Conservation (phyloP, 2,113 vertebrate species). For the Eudorcas thomsonii region DNA sequence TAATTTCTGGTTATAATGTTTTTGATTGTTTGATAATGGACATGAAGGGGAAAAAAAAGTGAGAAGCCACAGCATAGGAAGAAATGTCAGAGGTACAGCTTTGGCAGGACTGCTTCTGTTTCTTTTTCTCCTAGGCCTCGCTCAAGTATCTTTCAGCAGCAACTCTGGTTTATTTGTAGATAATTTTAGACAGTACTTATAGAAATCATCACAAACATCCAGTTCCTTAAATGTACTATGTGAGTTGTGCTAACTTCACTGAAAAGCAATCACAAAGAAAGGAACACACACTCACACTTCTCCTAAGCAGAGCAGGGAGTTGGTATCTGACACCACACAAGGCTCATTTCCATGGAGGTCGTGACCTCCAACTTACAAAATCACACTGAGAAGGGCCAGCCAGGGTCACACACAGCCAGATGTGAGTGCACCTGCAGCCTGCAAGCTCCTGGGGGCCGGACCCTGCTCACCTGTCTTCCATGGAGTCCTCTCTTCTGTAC, state of each 20-base stretch:
- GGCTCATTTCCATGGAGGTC: no score
- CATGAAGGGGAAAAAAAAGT: not conserved
- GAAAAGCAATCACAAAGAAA: not conserved
- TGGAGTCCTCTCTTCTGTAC: conserved; percentile 93
- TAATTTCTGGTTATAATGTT: not conserved
- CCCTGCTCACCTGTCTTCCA: conserved; percentile 91
- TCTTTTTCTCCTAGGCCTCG: not conserved
- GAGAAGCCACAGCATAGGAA: not conserved
- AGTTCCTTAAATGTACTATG: not conserved
- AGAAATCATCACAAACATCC: not conserved
- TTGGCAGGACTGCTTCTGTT: not conserved
- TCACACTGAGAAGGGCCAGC: no score
- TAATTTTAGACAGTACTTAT: not conserved
- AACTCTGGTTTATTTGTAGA: not conserved
- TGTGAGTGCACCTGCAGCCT: accelerated
- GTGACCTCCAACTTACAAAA: not conserved
- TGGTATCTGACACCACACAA: not conserved
- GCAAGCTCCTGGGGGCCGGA: accelerated
- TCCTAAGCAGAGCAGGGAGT: no score
- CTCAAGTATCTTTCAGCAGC: not conserved
- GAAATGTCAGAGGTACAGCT: accelerated
- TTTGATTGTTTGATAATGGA: not conserved
- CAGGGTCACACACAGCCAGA: accelerated
- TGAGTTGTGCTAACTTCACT: not conserved
- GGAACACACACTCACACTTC: not conserved